Conservation (phyloP, 2,113 vertebrate species). For the Hippocampus comes region DNA sequence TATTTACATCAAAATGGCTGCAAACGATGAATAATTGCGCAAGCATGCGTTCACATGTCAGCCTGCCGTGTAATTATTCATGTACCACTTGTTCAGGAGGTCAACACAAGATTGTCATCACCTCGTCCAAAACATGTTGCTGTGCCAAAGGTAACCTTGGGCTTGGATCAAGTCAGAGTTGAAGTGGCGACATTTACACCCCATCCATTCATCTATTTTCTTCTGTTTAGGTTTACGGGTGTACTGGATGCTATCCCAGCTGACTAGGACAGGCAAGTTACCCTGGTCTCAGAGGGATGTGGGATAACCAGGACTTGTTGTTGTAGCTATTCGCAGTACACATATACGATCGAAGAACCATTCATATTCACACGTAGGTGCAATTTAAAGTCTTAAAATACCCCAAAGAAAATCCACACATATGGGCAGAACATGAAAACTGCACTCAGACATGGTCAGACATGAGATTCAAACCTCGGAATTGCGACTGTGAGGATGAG, state of each 20-base stretch:
- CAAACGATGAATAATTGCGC: constrained; percentile 38
- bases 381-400: background rate
- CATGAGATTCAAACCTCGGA: background rate
- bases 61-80: constrained; percentile 25
- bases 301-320: too few species aligned
- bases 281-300: background rate
- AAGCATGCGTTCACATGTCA: constrained; percentile 5
- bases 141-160: background rate
- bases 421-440: background rate
- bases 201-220: background rate
- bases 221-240: background rate
- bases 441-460: background rate
- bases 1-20: constrained; percentile 41
- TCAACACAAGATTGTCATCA: constrained; percentile 27
- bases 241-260: background rate
- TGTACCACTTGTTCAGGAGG: constrained; percentile 12
- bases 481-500: background rate
- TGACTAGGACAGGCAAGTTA: background rate
- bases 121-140: constrained; percentile 6
- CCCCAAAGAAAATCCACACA: background rate
- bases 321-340: too few species aligned
- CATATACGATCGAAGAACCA: background rate
- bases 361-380: background rate
- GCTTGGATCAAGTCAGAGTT: background rate
- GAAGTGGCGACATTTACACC: background rate